Conservation (phyloP, 2,113 vertebrate genomes). For the Nerophis lumbriciformis region DNA sequence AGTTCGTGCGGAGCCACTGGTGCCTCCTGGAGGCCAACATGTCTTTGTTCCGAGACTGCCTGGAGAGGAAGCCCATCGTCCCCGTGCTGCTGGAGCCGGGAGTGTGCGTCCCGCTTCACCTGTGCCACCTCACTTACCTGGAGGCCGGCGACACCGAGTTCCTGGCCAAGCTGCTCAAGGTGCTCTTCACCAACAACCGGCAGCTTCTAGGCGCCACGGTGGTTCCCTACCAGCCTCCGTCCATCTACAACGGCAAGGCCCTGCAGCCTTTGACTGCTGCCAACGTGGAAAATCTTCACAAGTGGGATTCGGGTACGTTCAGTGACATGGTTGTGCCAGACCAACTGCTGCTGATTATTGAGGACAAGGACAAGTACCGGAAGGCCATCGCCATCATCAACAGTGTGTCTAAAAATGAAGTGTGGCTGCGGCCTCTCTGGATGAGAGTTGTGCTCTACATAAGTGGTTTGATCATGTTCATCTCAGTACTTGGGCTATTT, state of each 20-base stretch:
- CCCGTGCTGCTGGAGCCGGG: constrained; percentile 55
- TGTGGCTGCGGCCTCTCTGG: constrained; percentile 25
- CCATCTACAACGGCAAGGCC: constrained; percentile 58
- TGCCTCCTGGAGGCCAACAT: constrained; percentile 66
- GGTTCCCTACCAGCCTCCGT: constrained; percentile 39
- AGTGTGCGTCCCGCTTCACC: constrained; percentile 51
- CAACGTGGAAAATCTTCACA: constrained; percentile 40
- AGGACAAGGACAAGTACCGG: constrained; percentile 13
- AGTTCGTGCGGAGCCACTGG: constrained; percentile 65
- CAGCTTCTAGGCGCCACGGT: constrained; percentile 34
- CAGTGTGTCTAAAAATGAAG: constrained; percentile 22
- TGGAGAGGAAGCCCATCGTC: constrained; percentile 55
- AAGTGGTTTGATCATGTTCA: not conserved
- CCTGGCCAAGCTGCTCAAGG: constrained; percentile 43
- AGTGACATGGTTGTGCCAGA: constrained; percentile 56
- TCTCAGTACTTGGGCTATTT: fast-evolving
- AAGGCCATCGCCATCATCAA: constrained; percentile 4
- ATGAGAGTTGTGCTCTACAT: not conserved
- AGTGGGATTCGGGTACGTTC: constrained; percentile 48
- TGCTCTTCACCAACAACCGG: constrained; percentile 45
- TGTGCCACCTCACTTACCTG: constrained; percentile 66
- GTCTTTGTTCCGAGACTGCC: constrained; percentile 59
- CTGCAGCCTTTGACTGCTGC: constrained; percentile 47
- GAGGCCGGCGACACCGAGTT: constrained; percentile 46
- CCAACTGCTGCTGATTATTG: constrained; percentile 46